Conservation (phyloP, 2,113 vertebrate genomes). For the Hypocryptadius cinnamomeus region DNA sequence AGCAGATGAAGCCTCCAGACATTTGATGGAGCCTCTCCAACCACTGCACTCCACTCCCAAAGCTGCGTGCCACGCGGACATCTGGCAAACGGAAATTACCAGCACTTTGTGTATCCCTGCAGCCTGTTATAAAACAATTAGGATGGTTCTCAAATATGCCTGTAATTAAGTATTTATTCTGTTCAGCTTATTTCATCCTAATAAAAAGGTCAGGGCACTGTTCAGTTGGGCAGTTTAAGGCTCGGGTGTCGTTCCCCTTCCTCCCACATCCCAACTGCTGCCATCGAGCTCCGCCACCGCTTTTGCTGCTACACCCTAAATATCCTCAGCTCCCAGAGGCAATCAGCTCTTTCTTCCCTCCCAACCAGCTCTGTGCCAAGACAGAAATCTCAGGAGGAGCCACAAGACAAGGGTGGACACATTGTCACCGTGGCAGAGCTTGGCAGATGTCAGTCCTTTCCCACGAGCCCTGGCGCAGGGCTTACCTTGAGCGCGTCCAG, state of each 20-base stretch:
- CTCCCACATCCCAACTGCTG: not conserved
- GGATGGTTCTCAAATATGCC: not conserved
- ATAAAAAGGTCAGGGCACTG: not conserved
- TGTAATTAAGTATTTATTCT: not conserved
- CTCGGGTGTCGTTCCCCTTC: rapidly evolving
- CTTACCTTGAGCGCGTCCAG: conserved; percentile 87
- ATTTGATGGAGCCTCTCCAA: not conserved
- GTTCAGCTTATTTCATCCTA: not conserved
- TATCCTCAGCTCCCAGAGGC: not conserved
- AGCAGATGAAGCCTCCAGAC: not conserved
- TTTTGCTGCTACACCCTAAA: not conserved
- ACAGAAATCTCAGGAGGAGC: not conserved
- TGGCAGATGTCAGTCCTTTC: not conserved
- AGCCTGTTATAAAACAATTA: conserved; percentile 59
- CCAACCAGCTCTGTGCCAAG: not conserved
- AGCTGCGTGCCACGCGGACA: not conserved
- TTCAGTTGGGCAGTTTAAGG: not conserved
- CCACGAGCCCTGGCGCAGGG: rapidly evolving
- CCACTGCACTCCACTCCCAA: not conserved
- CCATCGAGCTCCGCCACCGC: rapidly evolving
- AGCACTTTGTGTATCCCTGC: conserved; percentile 50
- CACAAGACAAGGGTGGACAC: not conserved
- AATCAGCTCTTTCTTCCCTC: not conserved
- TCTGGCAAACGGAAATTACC: conserved; percentile 15
- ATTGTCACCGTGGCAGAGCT: rapidly evolving